Evolutionary conservation across 2,888 invertebrate genomes (phyloP).

Genomic region (Mesochorus sp.): DNA sequence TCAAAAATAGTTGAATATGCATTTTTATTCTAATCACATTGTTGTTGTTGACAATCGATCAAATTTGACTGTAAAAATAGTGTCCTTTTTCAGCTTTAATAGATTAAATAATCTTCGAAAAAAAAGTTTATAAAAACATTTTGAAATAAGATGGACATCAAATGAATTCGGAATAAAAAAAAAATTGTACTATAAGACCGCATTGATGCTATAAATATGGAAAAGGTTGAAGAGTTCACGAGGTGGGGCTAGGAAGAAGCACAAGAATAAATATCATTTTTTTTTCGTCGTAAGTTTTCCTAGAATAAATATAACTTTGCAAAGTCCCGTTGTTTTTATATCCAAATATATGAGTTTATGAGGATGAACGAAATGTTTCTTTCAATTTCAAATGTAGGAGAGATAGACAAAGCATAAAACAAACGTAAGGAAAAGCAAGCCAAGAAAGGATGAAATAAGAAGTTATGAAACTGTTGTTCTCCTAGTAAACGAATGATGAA

Average conservation of each 20-base stretch:
- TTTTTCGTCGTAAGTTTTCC: slow-evolving; percentile 46
- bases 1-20: too few species aligned
- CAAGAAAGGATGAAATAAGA: slow-evolving; percentile 62
- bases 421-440: slow-evolving; percentile 24
- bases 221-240: slow-evolving; percentile 1
- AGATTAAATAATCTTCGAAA: too few species aligned
- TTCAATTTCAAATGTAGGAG: slow-evolving; percentile 22
- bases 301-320: slow-evolving; percentile 75
- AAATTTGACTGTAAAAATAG: too few species aligned
- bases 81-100: too few species aligned
- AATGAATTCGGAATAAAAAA: too few species aligned
- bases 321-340: slow-evolving; percentile 41
- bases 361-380: slow-evolving; percentile 53
- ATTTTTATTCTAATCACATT: too few species aligned
- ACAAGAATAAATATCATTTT: slow-evolving; percentile 25
- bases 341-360: slow-evolving; percentile 10
- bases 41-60: too few species aligned
- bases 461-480: slow-evolving; percentile 72
- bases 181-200: too few species aligned
- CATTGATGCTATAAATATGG: too few species aligned
- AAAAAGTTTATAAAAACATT: too few species aligned
- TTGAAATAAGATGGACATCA: too few species aligned
- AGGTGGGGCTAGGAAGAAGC: slow-evolving; percentile 12
- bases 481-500: slow-evolving; percentile 72
- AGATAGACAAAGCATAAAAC: slow-evolving; percentile 39